Evolutionary conservation across 2,888 invertebrate species (phyloP), one percentile per base, ranked within the genome.

Genomic region (Furcula furcula): DNA sequence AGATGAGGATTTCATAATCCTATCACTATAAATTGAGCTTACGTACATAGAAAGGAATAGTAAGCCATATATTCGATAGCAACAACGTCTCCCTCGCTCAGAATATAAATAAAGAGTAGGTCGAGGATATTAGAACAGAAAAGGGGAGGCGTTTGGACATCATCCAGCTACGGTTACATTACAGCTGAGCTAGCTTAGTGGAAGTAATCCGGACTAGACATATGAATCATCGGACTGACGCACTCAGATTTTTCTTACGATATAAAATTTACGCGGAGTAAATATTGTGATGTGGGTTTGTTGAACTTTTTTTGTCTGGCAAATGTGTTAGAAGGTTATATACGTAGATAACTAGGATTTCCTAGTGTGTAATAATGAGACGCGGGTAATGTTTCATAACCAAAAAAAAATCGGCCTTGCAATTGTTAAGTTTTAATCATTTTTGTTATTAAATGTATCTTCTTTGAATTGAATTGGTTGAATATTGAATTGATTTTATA

Each of bases 101-200:
- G 44, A 45, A 48, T 57, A 57, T 52, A 59, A 59, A 57, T 57
- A 50, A 41, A 46, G 45, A 52, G 34, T 58, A 38, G 58, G 59
- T 60, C 55, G 59, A 59, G 50, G 51, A 58, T 63, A 46, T 53
- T 46, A 43, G 40, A 53, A 42, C 48, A 42, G 35, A 22, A 35
- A 35, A 46, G 40, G 32, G 37, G 31, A 36, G 23, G 23, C 7
- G 12, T 12, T 68, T 73, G 70, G 74, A 66, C 37, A 30, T 31
- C 42, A 46, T 68, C 69, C 69, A 73, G 62, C 18, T 55, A 43
- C 21, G 35, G 29, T 20, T 7, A 37, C 31, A 36, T 20, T 7
- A 37, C 31, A 36, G 33, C 27, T 23, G 26, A 44, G 15, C 29
- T 29, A 40, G 34, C 36, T 46, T 43, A 36, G 38, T 21, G 36